Percentiles rank a stretch among this genome's conserved stretches.
These are phyloP conservation scores for Archips xylosteana DNA, from an alignment of 2,888 invertebrate species.

Conservation along the genomic window DNA sequence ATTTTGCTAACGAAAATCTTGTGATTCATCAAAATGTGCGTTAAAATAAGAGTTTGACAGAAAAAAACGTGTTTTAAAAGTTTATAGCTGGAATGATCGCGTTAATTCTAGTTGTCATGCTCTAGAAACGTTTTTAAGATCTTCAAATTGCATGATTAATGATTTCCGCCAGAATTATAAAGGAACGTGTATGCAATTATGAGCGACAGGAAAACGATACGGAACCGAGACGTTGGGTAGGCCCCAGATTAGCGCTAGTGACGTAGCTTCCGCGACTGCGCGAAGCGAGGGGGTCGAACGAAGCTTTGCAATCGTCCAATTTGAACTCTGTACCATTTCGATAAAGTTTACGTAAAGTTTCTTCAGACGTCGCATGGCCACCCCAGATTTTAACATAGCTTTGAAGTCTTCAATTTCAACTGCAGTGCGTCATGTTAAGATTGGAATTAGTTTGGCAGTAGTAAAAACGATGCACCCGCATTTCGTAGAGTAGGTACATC, in stretches of 20 bases:
- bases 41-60: neutral
- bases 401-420: slow-evolving; percentile 48
- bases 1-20: neutral
- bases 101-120: neutral
- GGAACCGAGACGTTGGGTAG: slow-evolving; percentile 58
- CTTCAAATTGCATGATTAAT: slow-evolving; percentile 1
- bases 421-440: slow-evolving; percentile 47
- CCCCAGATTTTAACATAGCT: slow-evolving; percentile 63
- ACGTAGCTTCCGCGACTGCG: slow-evolving; percentile 82
- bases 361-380: slow-evolving; percentile 51
- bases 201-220: slow-evolving; percentile 50
- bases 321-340: slow-evolving; percentile 66
- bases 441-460: slow-evolving; percentile 44
- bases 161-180: neutral
- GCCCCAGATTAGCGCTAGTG: slow-evolving; percentile 77
- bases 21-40: neutral
- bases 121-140: slow-evolving; percentile 1
- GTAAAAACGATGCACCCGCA: slow-evolving; percentile 65
- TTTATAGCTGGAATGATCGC: neutral
- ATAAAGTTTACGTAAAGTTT: slow-evolving; percentile 65
- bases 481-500: slow-evolving; percentile 50
- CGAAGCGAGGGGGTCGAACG: slow-evolving; percentile 60
- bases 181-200: slow-evolving; percentile 27
- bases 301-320: slow-evolving; percentile 63
- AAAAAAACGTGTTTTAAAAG: neutral